Evolutionary conservation across 2,888 invertebrate species (phyloP), one percentile per base, ranked within the genome.

Genomic region (Pyralis farinalis): DNA sequence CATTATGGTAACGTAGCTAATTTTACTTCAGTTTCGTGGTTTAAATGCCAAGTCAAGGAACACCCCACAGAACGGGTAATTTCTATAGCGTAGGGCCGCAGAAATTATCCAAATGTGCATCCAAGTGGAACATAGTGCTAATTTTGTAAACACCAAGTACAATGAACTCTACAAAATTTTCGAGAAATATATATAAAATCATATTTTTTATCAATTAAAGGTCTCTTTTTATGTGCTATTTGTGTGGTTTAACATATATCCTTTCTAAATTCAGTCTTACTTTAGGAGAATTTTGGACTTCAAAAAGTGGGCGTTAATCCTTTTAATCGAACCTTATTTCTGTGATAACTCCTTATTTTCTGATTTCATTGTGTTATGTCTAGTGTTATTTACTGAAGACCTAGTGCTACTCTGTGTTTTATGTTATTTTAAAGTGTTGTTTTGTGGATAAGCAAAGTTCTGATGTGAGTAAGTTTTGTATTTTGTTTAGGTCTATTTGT

Each of bases 141-240:
- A 65, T 44, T 51, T 71, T 77, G 78, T 84, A 85, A 85, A 85
- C 82, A 84, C 36, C 37, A 46, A 55, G 80, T 71, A 71, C 83
- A 82, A 72, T 84, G 84, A 82, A 85, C 82, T 69, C 59, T 42
- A 58, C 51, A 31, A 58, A 43, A 55, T 66, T 53, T 46, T 44
- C 37, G 37, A 44, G 37, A 66, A 63, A 65, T 64, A 63, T 55
- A 50, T 59, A 54, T 58, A 56, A 71, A 67, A 72, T 50, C 55
- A 42, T 40, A 20, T 33, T 54, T 58, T 53, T 65, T 50, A 62
- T 76, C 54, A 71, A 70, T 69, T 54, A 77, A 79, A 78, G 56
- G 57, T 61, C 51, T 49, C 48, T 51, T 60, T 45, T 41, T 43
- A 44, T 49, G 48, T 56, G 56, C 54, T 36, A 31, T 42, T 39